phyloP scores from a whole-genome alignment of 2,113 vertebrate genomes.

The Triplophysa tibetana region DNA sequence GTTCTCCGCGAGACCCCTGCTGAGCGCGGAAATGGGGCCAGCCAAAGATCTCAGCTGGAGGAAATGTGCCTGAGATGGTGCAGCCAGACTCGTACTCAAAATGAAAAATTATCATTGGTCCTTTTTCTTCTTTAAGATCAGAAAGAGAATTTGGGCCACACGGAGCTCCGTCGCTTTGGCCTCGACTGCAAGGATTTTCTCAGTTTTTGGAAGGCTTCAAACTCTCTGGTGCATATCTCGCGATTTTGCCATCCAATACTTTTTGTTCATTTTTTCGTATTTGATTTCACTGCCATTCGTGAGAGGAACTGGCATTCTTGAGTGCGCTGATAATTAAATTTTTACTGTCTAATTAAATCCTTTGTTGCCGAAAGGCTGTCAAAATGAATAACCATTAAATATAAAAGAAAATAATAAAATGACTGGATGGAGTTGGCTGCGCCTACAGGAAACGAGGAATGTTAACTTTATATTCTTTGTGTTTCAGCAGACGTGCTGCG shows the following conservation, averaged over 20 bases:
- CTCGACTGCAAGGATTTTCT: conserved; percentile 12
- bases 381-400: conserved; percentile 40
- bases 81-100: conserved; percentile 24
- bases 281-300: conserved; percentile 41
- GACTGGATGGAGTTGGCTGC: conserved; percentile 6
- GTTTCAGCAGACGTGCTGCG: conserved; percentile 78
- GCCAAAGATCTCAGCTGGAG: conserved; percentile 43
- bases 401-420: conserved; percentile 23
- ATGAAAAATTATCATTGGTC: conserved; percentile 37
- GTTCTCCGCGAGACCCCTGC: conserved; percentile 9
- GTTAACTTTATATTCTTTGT: conserved; percentile 19
- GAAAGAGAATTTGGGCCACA: conserved; percentile 22
- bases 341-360: conserved; percentile 48
- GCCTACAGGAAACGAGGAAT: background rate
- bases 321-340: conserved; percentile 29
- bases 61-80: conserved; percentile 23
- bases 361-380: conserved; percentile 37
- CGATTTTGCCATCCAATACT: conserved; percentile 2
- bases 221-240: conserved; percentile 11
- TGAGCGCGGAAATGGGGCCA: conserved; percentile 39
- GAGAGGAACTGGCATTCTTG: conserved; percentile 11
- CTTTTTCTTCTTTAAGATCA: conserved; percentile 24
- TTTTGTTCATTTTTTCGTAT: conserved; percentile 22
- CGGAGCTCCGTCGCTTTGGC: conserved; percentile 5
- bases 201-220: conserved; percentile 11